These are phyloP conservation scores for Embidobia sp. DNA, from an alignment of 2,888 invertebrate genomes.

Conservation along the genomic window DNA sequence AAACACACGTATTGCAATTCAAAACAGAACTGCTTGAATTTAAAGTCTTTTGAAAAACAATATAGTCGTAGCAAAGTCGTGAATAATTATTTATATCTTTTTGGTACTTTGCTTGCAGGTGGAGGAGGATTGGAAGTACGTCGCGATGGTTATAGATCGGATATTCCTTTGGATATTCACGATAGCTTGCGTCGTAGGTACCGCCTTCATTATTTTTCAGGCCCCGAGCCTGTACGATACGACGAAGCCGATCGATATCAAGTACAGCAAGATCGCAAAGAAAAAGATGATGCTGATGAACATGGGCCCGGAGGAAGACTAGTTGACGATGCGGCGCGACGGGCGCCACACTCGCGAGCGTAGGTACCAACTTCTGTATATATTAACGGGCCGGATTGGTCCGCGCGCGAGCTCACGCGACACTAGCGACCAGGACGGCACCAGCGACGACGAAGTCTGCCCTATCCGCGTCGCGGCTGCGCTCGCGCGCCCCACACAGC, in stretches of 20 bases:
- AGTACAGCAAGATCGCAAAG: slow-evolving; percentile 95
- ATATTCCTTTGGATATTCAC: slow-evolving; percentile 98
- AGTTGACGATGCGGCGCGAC: slow-evolving; percentile 76
- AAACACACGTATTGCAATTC: no score
- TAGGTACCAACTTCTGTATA: slow-evolving; percentile 59
- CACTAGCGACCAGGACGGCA: slow-evolving; percentile 57
- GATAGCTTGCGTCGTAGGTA: slow-evolving; percentile 95
- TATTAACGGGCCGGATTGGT: slow-evolving; percentile 28
- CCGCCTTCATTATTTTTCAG: slow-evolving; percentile 92
- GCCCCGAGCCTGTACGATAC: slow-evolving; percentile 96
- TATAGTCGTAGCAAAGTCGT: no score
- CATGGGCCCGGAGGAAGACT: slow-evolving; percentile 89
- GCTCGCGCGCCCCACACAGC: slow-evolving; percentile 43
- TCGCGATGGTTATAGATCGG: slow-evolving; percentile 97
- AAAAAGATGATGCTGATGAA: slow-evolving; percentile 93
- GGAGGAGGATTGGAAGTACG: slow-evolving; percentile 99
- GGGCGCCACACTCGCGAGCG: slow-evolving; percentile 35
- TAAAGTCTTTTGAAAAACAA: no score
- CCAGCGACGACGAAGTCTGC: slow-evolving; percentile 34
- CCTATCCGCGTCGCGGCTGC: slow-evolving; percentile 40
- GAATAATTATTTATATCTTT: no score
- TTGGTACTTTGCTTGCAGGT: slow-evolving; percentile 84
- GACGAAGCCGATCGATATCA: slow-evolving; percentile 93
- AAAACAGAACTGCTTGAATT: no score
- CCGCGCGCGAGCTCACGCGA: slow-evolving; percentile 53